Conservation (phyloP, 2,113 vertebrate species). For the Poecilia latipinna region DNA sequence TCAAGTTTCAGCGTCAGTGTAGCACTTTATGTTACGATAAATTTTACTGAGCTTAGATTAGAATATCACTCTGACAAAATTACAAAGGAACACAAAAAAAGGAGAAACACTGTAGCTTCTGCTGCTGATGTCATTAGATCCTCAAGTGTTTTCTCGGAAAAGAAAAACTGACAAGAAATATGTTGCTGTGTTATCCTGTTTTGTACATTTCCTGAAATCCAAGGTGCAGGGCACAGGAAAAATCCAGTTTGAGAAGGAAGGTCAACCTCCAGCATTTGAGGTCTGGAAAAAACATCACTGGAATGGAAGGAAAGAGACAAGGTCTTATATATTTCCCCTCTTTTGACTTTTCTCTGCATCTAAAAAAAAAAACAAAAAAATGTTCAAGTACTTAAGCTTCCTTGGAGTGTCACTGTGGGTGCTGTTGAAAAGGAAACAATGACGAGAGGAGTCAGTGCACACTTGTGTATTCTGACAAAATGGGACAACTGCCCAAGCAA, state of each 20-base stretch:
- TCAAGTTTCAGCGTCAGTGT: not conserved
- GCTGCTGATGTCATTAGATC: slow-evolving; percentile 52
- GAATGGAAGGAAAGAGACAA: slow-evolving; percentile 68
- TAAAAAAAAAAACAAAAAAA: slow-evolving; percentile 7
- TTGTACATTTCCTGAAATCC: slow-evolving; percentile 75
- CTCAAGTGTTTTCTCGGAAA: slow-evolving; percentile 42
- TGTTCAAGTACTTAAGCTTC: slow-evolving; percentile 21
- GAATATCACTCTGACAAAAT: slow-evolving; percentile 7
- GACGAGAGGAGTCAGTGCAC: slow-evolving; percentile 64
- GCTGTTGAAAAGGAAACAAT: slow-evolving; percentile 68
- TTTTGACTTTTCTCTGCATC: slow-evolving; percentile 63
- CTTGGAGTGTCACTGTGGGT: slow-evolving; percentile 49
- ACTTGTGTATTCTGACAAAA: slow-evolving; percentile 41
- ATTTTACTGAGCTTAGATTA: not conserved
- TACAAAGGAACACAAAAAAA: slow-evolving; percentile 8
- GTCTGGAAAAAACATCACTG: slow-evolving; percentile 75
- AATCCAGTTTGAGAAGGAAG: slow-evolving; percentile 58
- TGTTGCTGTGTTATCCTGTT: slow-evolving; percentile 71
- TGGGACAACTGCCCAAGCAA: not conserved
- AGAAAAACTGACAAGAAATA: slow-evolving; percentile 64
- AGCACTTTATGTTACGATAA: not conserved
- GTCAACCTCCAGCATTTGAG: slow-evolving; percentile 48
- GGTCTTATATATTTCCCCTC: slow-evolving; percentile 66
- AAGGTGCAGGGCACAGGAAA: slow-evolving; percentile 69
- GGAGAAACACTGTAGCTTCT: slow-evolving; percentile 50